phyloP scores from a whole-genome alignment of 2,113 vertebrate genomes.

The Oreocharis arfaki region DNA sequence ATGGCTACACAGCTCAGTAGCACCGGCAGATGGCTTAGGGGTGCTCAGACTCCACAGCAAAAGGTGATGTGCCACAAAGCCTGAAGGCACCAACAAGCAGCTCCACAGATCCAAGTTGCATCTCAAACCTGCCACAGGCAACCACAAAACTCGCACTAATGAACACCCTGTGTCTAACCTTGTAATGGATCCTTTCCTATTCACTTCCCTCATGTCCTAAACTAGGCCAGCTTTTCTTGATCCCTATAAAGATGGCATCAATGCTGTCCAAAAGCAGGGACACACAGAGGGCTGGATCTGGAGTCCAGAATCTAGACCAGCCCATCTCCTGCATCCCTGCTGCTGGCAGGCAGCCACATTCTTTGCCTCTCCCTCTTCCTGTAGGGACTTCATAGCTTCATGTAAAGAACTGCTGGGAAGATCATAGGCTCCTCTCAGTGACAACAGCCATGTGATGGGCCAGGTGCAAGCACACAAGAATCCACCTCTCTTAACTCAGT shows the following conservation, averaged over 20 bases:
- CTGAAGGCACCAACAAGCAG: neutral
- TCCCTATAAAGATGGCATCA: neutral
- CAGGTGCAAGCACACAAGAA: neutral
- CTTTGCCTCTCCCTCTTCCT: neutral
- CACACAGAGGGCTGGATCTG: neutral
- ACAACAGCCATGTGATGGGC: rapidly evolving
- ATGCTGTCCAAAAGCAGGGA: neutral
- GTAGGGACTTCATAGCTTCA: neutral
- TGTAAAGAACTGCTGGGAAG: neutral
- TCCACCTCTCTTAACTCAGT: neutral
- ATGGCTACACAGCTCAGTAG: neutral
- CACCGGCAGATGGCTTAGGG: neutral
- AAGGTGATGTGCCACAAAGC: neutral
- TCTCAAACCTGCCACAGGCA: neutral
- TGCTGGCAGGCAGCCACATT: neutral
- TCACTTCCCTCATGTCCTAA: neutral
- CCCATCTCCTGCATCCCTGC: neutral
- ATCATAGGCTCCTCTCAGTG: neutral
- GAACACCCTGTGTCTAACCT: rapidly evolving
- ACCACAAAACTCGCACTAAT: neutral
- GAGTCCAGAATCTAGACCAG: neutral
- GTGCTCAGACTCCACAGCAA: neutral
- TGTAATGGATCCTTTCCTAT: neutral
- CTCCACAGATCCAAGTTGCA: neutral
- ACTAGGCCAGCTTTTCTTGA: neutral